These are phyloP conservation scores for Channa argus DNA, from an alignment of 2,113 vertebrate species.

Conservation along the genomic window DNA sequence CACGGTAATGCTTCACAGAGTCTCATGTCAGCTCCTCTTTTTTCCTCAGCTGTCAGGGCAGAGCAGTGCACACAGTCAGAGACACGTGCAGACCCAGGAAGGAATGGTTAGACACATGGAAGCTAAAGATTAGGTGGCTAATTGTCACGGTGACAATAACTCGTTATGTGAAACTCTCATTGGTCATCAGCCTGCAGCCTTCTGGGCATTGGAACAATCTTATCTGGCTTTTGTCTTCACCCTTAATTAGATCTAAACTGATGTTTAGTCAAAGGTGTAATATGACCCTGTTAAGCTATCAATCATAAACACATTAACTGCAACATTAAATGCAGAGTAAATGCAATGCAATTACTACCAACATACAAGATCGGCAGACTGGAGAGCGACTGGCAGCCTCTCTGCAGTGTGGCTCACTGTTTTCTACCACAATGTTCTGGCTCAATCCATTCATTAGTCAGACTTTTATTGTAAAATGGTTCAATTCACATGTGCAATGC, in stretches of 20 bases:
- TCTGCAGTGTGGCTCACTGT: not conserved
- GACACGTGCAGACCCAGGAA: not conserved
- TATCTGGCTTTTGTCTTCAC: not conserved
- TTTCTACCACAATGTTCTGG: too few species aligned
- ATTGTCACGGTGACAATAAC: conserved; percentile 1
- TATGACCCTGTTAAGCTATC: not conserved
- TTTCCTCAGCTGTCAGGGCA: conserved; percentile 50
- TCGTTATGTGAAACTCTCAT: not conserved
- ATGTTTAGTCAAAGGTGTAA: conserved; percentile 1
- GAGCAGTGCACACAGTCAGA: not conserved
- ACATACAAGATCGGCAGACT: not conserved
- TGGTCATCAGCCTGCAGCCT: conserved; percentile 15
- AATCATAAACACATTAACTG: not conserved
- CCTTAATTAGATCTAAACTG: not conserved
- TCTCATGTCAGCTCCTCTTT: conserved; percentile 58
- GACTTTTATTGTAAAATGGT: too few species aligned
- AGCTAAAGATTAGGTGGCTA: conserved; percentile 18
- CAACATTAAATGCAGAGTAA: not conserved
- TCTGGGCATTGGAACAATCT: not conserved
- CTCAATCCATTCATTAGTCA: too few species aligned
- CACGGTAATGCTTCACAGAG: conserved; percentile 59
- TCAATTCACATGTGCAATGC: too few species aligned
- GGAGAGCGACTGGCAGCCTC: not conserved
- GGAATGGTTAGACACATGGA: not conserved
- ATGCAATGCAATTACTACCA: not conserved